A percentile compares a stretch with the other conserved stretches of the same genome.
Conservation (phyloP, 2,888 invertebrate species). For the Baronia brevicornis region DNA sequence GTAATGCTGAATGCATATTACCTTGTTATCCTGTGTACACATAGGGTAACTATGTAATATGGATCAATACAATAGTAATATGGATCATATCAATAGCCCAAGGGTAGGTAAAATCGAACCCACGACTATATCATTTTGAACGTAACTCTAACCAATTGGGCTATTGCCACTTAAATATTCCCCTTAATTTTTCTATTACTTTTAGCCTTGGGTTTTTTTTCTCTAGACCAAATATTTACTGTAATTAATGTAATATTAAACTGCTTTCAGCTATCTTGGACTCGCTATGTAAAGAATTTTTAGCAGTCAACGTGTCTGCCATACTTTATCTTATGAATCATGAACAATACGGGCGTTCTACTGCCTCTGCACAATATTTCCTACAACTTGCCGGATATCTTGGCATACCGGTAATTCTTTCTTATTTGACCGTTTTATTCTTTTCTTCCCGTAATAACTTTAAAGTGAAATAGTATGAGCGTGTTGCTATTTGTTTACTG, state of each 20-base stretch:
- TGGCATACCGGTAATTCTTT: slow-evolving; percentile 86
- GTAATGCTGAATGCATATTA: too few species aligned
- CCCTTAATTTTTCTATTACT: too few species aligned
- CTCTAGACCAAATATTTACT: too few species aligned
- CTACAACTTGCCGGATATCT: slow-evolving; percentile 94
- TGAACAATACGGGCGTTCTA: slow-evolving; percentile 94
- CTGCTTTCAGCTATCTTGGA: slow-evolving; percentile 86
- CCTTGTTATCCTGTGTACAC: too few species aligned
- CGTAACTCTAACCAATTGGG: too few species aligned
- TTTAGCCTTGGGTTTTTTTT: too few species aligned
- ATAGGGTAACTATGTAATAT: too few species aligned
- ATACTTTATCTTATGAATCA: slow-evolving; percentile 97
- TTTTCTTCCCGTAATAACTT: slow-evolving; percentile 12
- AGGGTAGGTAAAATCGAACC: too few species aligned
- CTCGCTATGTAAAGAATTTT: slow-evolving; percentile 91
- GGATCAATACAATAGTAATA: too few species aligned
- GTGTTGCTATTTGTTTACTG: slow-evolving; percentile 23
- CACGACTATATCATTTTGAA: too few species aligned
- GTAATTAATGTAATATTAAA: slow-evolving; percentile 25
- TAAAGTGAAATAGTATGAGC: slow-evolving; percentile 14
- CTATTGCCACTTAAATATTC: too few species aligned
- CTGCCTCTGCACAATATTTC: slow-evolving; percentile 95
- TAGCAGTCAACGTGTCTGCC: slow-evolving; percentile 91
- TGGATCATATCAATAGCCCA: too few species aligned
- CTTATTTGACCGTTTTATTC: slow-evolving; percentile 23